Percentiles rank a stretch among this genome's conserved stretches.
phyloP scores from a whole-genome alignment of 2,888 invertebrate genomes.

The Lycia hirtaria region DNA sequence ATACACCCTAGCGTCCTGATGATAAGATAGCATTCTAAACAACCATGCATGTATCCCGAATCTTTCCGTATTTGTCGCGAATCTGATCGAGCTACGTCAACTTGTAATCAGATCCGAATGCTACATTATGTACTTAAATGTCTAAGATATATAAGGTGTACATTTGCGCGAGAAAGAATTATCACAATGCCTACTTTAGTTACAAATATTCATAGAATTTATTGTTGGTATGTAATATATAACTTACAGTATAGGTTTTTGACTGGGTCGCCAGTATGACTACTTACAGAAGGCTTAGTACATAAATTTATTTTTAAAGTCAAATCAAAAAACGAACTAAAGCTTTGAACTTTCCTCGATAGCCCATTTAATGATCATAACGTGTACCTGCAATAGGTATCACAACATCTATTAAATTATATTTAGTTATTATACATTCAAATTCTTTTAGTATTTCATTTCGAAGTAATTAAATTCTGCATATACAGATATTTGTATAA shows the following conservation, averaged over 20 bases:
- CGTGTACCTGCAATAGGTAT: neutral
- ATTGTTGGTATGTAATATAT: neutral
- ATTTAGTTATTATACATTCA: neutral
- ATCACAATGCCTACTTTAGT: neutral
- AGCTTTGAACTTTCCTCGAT: neutral
- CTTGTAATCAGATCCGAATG: neutral
- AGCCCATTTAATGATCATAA: neutral
- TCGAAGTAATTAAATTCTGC: neutral
- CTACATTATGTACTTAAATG: neutral
- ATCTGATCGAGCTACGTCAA: neutral
- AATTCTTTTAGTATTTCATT: neutral
- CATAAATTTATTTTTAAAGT: neutral
- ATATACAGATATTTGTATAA: too few species aligned
- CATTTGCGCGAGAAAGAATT: neutral
- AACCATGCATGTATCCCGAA: too few species aligned
- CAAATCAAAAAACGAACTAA: neutral
- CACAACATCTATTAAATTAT: neutral
- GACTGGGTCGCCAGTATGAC: slow-evolving; percentile 7
- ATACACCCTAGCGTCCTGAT: neutral
- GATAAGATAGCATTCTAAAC: neutral
- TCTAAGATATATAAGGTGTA: neutral
- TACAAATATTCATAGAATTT: neutral
- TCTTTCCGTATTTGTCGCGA: neutral
- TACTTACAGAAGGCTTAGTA: neutral
- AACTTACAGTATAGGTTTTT: neutral